Base-by-base conservation (phyloP, 2,797 vertebrate genomes). In the Capromys pilorides region DNA sequence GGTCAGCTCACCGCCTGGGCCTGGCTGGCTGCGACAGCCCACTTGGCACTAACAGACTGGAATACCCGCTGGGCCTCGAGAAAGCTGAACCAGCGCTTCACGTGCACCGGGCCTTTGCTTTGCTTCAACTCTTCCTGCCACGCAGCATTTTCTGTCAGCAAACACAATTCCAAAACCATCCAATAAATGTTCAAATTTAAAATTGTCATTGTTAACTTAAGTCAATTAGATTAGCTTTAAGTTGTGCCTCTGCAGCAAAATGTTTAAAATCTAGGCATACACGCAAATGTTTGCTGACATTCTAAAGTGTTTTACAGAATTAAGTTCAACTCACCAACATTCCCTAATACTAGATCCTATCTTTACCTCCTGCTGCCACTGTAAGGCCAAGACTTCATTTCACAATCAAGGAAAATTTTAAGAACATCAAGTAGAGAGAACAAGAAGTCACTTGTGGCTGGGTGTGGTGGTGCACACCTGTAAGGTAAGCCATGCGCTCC, bases 71-170 rank as follows among this genome's bases (percentile, higher is more conserved):
- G 99, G n/a, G 98, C 98, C 95, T 98, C 98, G 96, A 99, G 98
- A 98, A 99, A 99, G 83, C 90, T 97, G 96, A 99, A 99, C 99
- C 99, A 99, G 81, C 99, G 98, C 67, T 97, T 98, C 73, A 99
- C 97, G 6, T 99, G 99, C 59, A 99, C 97, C 57, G 98, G 99
- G 91, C 98, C 97, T 77, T 98, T 98, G 39, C 97, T 97, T 91
- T 99, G 97, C 51, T 97, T 93, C 81, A 98, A 57, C 7, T 98
- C 97, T 11, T 98, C 97, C 88, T 98, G 98, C 99, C 99, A 99
- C 0, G 94, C 84, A 2, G 49, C 97, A 36, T 97, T 99, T 97
- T 91, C 99, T 99, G 93, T 96, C 14, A 86, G 67, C 71, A 97
- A 98, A 97, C 6, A 97, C 41, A 86, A 6, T 90, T 83, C 93